phyloP scores from a whole-genome alignment of 2,113 vertebrate genomes.

The Delphinapterus leucas region DNA sequence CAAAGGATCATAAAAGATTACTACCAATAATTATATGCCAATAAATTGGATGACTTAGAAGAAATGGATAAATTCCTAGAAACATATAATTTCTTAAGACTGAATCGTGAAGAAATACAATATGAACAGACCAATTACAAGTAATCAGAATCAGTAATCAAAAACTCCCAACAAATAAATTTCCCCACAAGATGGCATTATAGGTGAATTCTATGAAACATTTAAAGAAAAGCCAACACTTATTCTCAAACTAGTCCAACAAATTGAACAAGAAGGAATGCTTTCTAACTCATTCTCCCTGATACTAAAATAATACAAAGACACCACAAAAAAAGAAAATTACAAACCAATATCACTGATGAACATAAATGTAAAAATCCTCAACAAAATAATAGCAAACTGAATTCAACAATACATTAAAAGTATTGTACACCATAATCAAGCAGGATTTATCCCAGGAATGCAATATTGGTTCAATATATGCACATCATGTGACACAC shows the following conservation, averaged over 20 bases:
- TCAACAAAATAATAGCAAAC: no score
- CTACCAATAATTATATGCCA: no score
- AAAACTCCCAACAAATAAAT: background rate
- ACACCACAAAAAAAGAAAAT: no score
- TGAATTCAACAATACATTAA: background rate
- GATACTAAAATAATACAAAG: no score
- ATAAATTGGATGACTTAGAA: no score
- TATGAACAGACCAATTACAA: background rate
- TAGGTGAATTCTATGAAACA: background rate
- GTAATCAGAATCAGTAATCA: background rate
- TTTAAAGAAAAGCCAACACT: background rate
- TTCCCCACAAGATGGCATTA: background rate
- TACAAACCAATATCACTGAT: no score
- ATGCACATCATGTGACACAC: background rate
- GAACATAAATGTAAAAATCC: no score
- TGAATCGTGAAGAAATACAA: background rate
- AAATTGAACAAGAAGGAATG: background rate
- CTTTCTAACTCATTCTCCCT: no score
- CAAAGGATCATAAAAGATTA: no score
- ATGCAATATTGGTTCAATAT: background rate
- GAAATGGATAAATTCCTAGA: background rate
- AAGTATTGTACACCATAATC: background rate
- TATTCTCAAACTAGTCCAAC: background rate
- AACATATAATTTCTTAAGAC: background rate
- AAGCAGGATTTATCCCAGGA: background rate